Base-by-base conservation (phyloP, 2,113 vertebrate species). In the Cephalopholis sonnerati region DNA sequence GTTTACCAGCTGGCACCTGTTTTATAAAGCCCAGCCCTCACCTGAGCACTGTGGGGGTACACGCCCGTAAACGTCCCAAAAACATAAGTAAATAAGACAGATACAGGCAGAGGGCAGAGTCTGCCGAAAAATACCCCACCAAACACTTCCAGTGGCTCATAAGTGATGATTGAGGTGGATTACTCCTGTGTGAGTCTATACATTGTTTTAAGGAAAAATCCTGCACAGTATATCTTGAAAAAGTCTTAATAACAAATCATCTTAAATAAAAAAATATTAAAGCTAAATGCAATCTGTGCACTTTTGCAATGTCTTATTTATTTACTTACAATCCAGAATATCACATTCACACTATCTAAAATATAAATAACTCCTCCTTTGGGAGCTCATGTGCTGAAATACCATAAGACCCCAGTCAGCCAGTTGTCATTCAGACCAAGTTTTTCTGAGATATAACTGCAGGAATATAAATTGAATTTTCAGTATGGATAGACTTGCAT, bases 391-490 rank as follows among this genome's bases (percentile, higher is more conserved):
- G 11, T 25, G 36, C 25, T 22, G 16, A 68, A 77, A 73, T 77
- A 71, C 51, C 51, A 54, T 22, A 70, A 71, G 74, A 25, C 36
- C 9, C 29, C 51, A 74, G 36, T 62, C 59, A 84, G 70, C 65
- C n/a, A n/a, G 3, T 72, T 87, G 22, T 41, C 51, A 76, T 81
- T 76, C 77, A 82, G 83, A 59, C 48, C 77, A 74, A 18, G 32
- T 79, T 69, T 81, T 66, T 44, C 54, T 71, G 27, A 73, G 46
- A 50, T 77, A 53, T 70, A 51, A 79, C 44, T 87, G 70, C 7
- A 67, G 77, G 57, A 85, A 89, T 87, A 81, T 87, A 79, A 87
- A 89, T 89, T 81, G 15, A 81, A 84, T 87, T 87, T 87, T 79
- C 69, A 81, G 79, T 68, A 80, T 77, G 78, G 70, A 83, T 51